Evolutionary conservation across 2,113 vertebrate genomes (phyloP), one percentile per base, ranked within the genome.

Genomic region (Tragelaphus buxtoni): DNA sequence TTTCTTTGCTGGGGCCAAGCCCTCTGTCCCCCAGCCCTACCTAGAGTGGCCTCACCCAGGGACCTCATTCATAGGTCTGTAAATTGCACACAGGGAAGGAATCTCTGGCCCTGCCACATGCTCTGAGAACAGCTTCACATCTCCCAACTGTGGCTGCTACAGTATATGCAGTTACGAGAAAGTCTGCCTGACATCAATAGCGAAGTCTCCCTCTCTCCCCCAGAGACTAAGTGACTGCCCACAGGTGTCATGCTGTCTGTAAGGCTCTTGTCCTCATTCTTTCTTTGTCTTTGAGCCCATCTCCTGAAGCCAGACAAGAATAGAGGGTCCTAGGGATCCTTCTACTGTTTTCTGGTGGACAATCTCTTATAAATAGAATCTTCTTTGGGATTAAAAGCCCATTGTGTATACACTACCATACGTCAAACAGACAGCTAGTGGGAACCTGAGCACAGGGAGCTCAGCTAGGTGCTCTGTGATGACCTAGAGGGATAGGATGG

Each of bases 51-150:
- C 39, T 80, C 32, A 51, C 30, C 12, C 53, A 61, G 49, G 26
- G 65, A 17, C 49, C 58, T 89, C 35, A 56, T 63, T 32, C 76
- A 47, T 16, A 60, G 3, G 5, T 18, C 88, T 77, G 60, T 53
- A 49, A 51, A 45, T 96, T 56, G 94, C 90, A 96, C 91, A 85
- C 47, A 32, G 14, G 61, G 60, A 95, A 92, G 56, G 85, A 95
- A 93, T 84, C 74, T 93, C 91, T 24, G 53, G 35, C 39, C 42
- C 39, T 84, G 74, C 42, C 26, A 28, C 16, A 61, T 60, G 28
- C 24, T 60, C 56, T 63, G n/a, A 65, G 65, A 88, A 35, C 84
- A 94, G 83, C 35, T 84, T 69, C 9, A 30, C 6, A 4, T 80
- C 65, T 96, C 87, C 74, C 87, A 95, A 8, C 49, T 39, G 28